These are phyloP conservation scores for Amblyjoppa proteus DNA, from an alignment of 2,888 invertebrate genomes.

Conservation along the genomic window DNA sequence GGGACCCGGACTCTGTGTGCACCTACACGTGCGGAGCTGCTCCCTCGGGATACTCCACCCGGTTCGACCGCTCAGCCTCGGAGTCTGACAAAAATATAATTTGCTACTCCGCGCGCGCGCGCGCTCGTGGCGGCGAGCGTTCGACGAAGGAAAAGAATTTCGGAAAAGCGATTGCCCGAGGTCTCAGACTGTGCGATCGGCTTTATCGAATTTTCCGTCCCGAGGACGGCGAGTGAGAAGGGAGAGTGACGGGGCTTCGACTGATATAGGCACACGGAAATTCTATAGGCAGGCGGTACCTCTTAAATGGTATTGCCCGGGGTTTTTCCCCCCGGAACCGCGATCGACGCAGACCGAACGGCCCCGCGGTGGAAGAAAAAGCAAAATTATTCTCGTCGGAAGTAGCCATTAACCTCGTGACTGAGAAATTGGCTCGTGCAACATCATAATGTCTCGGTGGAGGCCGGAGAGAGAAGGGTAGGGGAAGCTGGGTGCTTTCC, in stretches of 20 bases:
- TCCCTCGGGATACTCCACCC: slow-evolving; percentile 5
- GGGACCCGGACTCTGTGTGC: slow-evolving; percentile 1
- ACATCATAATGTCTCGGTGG: slow-evolving; percentile 79
- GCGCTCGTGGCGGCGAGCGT: not conserved
- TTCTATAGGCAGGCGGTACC: not conserved
- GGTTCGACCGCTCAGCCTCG: not conserved
- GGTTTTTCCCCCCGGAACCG: not conserved
- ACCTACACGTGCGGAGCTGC: not conserved
- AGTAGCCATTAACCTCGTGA: slow-evolving; percentile 80
- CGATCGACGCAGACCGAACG: not conserved
- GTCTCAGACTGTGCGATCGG: slow-evolving; percentile 26
- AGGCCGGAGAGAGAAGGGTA: slow-evolving; percentile 49
- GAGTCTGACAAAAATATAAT: slow-evolving; percentile 25
- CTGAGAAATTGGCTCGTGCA: slow-evolving; percentile 81
- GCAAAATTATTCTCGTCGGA: slow-evolving; percentile 77
- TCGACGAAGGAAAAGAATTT: slow-evolving; percentile 22
- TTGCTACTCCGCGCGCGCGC: not conserved
- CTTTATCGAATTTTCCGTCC: slow-evolving; percentile 73
- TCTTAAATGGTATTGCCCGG: not conserved
- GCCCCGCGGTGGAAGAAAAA: slow-evolving; percentile 59
- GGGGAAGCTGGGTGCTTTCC: slow-evolving; percentile 69
- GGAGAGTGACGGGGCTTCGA: slow-evolving; percentile 29
- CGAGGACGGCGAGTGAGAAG: slow-evolving; percentile 1
- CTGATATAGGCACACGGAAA: not conserved
- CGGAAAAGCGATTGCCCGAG: slow-evolving; percentile 36